These are phyloP conservation scores for Lottia scabra DNA, from an alignment of 2,888 invertebrate species.

Conservation along the genomic window DNA sequence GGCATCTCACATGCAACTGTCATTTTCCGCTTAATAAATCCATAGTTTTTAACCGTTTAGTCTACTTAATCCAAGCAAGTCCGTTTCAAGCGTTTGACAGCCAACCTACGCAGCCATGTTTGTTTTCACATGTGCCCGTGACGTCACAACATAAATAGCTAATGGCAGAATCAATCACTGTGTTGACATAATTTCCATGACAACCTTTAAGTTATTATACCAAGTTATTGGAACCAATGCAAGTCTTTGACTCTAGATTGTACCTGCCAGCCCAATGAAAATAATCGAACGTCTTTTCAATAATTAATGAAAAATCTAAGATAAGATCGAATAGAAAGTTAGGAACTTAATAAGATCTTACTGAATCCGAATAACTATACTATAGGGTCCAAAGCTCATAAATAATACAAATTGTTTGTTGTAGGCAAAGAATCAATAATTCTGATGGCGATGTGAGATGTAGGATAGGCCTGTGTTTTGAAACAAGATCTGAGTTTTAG, in stretches of 20 bases:
- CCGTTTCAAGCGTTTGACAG: background rate
- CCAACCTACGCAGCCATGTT: slow-evolving; percentile 19
- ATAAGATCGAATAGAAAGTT: too few relatives aligned
- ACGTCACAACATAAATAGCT: slow-evolving; percentile 21
- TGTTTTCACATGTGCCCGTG: slow-evolving; percentile 14
- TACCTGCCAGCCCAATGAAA: background rate
- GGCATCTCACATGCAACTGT: slow-evolving; percentile 8
- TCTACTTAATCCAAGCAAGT: background rate
- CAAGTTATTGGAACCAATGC: background rate
- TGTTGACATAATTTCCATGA: slow-evolving; percentile 27
- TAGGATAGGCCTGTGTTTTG: too few relatives aligned
- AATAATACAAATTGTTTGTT: too few relatives aligned
- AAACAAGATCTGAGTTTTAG: too few relatives aligned
- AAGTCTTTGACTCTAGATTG: background rate
- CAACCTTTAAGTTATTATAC: slow-evolving; percentile 10
- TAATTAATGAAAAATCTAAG: too few relatives aligned
- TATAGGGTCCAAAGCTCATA: too few relatives aligned
- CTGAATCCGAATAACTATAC: too few relatives aligned
- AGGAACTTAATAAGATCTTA: too few relatives aligned
- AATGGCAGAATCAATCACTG: slow-evolving; percentile 15
- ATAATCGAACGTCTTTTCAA: background rate
- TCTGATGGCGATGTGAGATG: too few relatives aligned
- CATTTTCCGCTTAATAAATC: background rate
- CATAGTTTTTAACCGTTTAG: too few relatives aligned
- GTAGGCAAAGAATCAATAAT: too few relatives aligned